Base-by-base conservation (phyloP, 2,888 invertebrate genomes). In the Phalera bucephala region DNA sequence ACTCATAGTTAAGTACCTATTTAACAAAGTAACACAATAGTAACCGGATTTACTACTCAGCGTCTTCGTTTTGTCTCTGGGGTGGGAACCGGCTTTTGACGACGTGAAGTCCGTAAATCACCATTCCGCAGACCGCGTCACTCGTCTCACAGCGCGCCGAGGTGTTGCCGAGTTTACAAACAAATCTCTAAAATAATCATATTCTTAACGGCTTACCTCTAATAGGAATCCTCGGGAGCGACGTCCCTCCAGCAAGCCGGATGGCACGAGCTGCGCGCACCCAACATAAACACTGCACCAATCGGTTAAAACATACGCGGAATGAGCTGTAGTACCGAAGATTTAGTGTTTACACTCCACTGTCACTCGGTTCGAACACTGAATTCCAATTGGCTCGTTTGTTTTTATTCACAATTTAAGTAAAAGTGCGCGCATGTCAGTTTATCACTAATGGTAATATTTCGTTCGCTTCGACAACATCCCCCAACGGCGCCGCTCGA, bases 221-320 rank as follows among this genome's bases (percentile, higher is more conserved):
- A 77, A 69, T 74, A 77, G 49, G 71, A 81, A 70, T 80, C 77
- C 64, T 78, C 63, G 88, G 76, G 85, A 86, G 88, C 87, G 87
- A 87, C 83, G 88, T 78, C 77, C 81, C 75, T 84, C 77, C 77
- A 78, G 70, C 73, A 76, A 73, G 77, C 78, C 80, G 80, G 73
- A 79, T 73, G 67, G 68, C 80, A 69, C 83, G 70, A 71, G 74
- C 75, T 78, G 76, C 79, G 79, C 82, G 80, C 71, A 81, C 71
- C 75, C 74, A 80, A 88, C 87, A 87, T 87, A 89, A 89, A 89
- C 88, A 89, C 88, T 84, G 78, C 86, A 88, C 87, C 77, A 80
- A 79, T 75, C 73, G 64, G 64, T 65, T 71, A 65, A 72, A 80
- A 72, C 70, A 72, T 79, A 72, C 65, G 68, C 67, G 67, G 58